Percentiles rank a stretch among this genome's conserved stretches.
Evolutionary conservation across 2,888 invertebrate species (phyloP).

Genomic region (Tridacna crocea): DNA sequence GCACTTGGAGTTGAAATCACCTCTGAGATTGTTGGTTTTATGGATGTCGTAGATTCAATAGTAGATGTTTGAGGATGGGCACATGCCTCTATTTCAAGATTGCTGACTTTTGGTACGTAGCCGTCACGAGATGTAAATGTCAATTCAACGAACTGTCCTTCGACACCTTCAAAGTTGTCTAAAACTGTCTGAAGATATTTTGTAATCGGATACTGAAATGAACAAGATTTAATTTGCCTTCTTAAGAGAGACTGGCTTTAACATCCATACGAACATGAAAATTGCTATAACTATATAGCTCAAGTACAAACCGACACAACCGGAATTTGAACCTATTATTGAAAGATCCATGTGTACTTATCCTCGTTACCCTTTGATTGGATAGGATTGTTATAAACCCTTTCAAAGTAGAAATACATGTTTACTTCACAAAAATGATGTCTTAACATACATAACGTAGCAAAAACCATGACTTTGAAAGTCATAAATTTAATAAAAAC

Average conservation of each 20-base stretch:
- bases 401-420: neutral
- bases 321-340: too few relatives aligned
- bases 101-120: neutral
- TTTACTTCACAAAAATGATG: neutral
- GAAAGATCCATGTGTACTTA: too few relatives aligned
- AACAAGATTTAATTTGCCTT: neutral
- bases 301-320: too few relatives aligned
- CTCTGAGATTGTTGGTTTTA: neutral
- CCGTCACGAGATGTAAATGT: constrained; percentile 17
- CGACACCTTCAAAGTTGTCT: constrained; percentile 26
- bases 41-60: constrained; percentile 8
- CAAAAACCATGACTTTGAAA: neutral
- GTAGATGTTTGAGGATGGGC: constrained; percentile 10
- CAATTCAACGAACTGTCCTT: constrained; percentile 17
- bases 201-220: constrained; percentile 24
- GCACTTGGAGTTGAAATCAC: neutral
- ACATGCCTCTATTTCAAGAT: constrained; percentile 26
- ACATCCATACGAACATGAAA: too few relatives aligned
- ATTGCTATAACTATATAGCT: too few relatives aligned
- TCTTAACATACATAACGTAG: neutral
- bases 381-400: neutral
- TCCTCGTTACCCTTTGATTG: too few relatives aligned
- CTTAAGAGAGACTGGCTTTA: too few relatives aligned
- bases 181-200: constrained; percentile 13
- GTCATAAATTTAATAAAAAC: too few relatives aligned